phyloP scores from a whole-genome alignment of 2,888 invertebrate genomes.

The Phaonia tiefii region DNA sequence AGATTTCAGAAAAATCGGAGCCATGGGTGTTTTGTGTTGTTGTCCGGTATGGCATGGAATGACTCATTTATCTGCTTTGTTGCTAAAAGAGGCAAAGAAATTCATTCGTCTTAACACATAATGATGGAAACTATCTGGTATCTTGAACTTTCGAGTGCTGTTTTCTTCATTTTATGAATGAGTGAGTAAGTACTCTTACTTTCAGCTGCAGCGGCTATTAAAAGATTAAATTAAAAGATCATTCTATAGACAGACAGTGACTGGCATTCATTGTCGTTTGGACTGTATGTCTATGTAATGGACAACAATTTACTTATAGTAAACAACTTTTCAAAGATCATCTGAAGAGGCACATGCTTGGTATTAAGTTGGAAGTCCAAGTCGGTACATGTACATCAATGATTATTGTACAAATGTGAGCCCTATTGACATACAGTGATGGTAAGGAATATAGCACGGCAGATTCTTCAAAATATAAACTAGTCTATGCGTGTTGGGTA shows the following conservation, averaged over 20 bases:
- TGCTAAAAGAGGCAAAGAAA: background rate
- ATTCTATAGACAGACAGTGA: slow-evolving; percentile 39
- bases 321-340: slow-evolving; percentile 12
- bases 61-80: too few species aligned
- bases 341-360: background rate
- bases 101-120: background rate
- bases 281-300: background rate
- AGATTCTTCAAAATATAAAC: too few species aligned
- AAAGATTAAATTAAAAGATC: slow-evolving; percentile 59
- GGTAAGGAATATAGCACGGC: too few species aligned
- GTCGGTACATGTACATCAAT: too few species aligned
- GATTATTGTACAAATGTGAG: too few species aligned
- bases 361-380: background rate
- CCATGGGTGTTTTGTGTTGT: too few species aligned
- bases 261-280: background rate
- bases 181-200: slow-evolving; percentile 16
- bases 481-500: too few species aligned
- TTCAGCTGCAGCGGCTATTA: slow-evolving; percentile 2
- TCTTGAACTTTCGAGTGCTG: slow-evolving; percentile 23
- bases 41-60: too few species aligned
- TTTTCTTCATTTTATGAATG: background rate
- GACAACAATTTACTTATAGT: background rate
- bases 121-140: background rate
- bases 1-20: too few species aligned
- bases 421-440: too few species aligned